Conservation (phyloP, 2,888 invertebrate genomes). For the Chymomyza fuscimana region DNA sequence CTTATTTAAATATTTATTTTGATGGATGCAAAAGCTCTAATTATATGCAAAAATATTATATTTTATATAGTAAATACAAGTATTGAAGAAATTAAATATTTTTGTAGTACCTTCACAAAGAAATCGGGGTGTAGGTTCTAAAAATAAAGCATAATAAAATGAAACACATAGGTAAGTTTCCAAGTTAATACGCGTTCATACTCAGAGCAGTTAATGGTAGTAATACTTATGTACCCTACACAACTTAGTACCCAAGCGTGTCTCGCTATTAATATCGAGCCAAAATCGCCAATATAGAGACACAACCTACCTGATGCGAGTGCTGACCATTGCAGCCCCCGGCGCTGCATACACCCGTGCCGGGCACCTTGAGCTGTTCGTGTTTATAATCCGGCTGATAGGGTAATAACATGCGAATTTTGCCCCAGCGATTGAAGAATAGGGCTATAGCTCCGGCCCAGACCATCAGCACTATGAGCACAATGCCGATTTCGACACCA, state of each 20-base stretch:
- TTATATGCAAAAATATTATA: conserved; percentile 56
- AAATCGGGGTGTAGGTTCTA: conserved; percentile 80
- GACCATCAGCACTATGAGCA: conserved; percentile 88
- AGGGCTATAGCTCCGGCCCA: conserved; percentile 93
- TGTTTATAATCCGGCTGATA: conserved; percentile 95
- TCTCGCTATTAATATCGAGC: neutral
- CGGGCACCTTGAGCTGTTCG: conserved; percentile 91
- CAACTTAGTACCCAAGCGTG: neutral
- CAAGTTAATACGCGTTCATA: conserved; percentile 48
- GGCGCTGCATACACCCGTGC: conserved; percentile 85
- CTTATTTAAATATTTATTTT: conserved; percentile 27
- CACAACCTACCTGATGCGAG: conserved; percentile 78
- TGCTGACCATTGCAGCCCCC: conserved; percentile 83
- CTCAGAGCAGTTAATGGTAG: conserved; percentile 12
- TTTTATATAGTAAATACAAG: conserved; percentile 28
- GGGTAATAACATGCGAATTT: conserved; percentile 93
- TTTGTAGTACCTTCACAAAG: conserved; percentile 79
- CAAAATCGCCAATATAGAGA: neutral
- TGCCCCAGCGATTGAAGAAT: conserved; percentile 94
- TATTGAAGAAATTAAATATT: conserved; percentile 58
- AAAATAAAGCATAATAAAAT: conserved; percentile 74
- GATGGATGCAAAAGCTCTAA: conserved; percentile 54
- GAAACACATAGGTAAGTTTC: conserved; percentile 52
- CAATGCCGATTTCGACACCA: conserved; percentile 94
- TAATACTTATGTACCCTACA: conserved; percentile 25